Base-by-base conservation (phyloP, 92 coral and sea anemone species). In the Hydrozoanthus gracilis region DNA sequence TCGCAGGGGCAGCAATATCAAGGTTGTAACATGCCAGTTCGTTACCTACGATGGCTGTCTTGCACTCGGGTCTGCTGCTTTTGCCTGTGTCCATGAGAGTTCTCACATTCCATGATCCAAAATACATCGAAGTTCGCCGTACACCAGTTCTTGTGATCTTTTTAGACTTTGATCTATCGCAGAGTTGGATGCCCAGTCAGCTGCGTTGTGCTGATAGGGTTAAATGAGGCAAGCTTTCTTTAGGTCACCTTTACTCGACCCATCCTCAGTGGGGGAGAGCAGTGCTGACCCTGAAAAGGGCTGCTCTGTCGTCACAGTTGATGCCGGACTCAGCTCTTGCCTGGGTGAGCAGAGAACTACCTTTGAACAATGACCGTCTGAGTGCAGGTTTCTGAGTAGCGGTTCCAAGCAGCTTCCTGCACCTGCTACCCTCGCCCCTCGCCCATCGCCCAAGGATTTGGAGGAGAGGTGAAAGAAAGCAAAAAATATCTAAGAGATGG, bases 1-100 rank as follows among this genome's bases (percentile, higher is more conserved):
- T 78, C 83, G 55, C 83, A 5, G 55, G 83, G 46, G 83, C 69
- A 6, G 60, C 83, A 55, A 55, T 45, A 68, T 78, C 70, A 39
- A 78, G 39, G 39, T 27, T 66, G 17, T 78, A 78, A 51, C 46
- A 68, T 50, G 4, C 15, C 35, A 78, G 83, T 56, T 51, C 61
- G 62, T 47, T 58, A 6, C 74, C 76, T 44, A 64, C 18, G 18
- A 82, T 54, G 18, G 39, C 39, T 27, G 39, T 27, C 39, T 27
- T 27, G 39, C 39, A 27, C 39, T 27, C 39, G 39, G 39, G 86
- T 74, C 86, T 44, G 47, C 7, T 16, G 49, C 67, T 62, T 56
- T 51, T 51, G 14, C 51, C 51, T 13, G 45, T 58, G 85, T 79
- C 85, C 8, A 50, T 1, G 15, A 79, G 85, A n/a, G 84, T 78